Evolutionary conservation across 92 coral and sea anemone species (phyloP), one percentile per base, ranked within the genome.

Genomic region (Anthopleura xanthogrammica): DNA sequence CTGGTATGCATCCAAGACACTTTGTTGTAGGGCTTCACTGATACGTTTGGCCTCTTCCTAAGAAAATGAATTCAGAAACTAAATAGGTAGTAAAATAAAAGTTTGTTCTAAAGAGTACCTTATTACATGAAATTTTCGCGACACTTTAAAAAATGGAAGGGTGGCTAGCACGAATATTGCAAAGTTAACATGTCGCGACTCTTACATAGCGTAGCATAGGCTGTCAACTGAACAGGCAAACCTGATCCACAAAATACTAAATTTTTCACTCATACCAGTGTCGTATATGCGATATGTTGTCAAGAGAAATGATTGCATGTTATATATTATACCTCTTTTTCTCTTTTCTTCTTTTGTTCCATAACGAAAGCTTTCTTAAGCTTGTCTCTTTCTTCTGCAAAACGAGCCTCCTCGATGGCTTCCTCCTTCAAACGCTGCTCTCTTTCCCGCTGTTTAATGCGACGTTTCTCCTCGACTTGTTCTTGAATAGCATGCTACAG

Each of bases 391-490:
- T 96, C 98, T 19, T 77, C 78, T 2, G 91, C 90, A 4, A 96
- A 81, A 58, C 89, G 82, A 22, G 89, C 94, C 68, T 96, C 97
- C 68, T 94, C 97, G 70, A 89, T 75, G 0, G 99, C 98, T 79
- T 96, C 99, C 41, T 96, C 98, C 71, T 81, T 79, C 71, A 92
- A 79, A 46, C 91, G 91, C 76, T 82, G 88, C 54, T 94, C 99
- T 83, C 85, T 88, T 81, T 96, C 98, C 62, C 85, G 88, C 62
- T 85, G 96, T 56, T 94, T 96, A 68, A 82, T 84, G 40, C 98
- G 87, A 56, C 95, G 90, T 71, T 95, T 95, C 79, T 94, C 99
- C 64, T 96, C 98, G 6, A 96, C 99, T 85, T 96, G 99, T 60
- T 90, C 97, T 81, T 94, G 92, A 72, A 96, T 92, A 54, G 99